Evolutionary conservation across 2,888 invertebrate species (phyloP).

Genomic region (Sarcophaga subvicina): DNA sequence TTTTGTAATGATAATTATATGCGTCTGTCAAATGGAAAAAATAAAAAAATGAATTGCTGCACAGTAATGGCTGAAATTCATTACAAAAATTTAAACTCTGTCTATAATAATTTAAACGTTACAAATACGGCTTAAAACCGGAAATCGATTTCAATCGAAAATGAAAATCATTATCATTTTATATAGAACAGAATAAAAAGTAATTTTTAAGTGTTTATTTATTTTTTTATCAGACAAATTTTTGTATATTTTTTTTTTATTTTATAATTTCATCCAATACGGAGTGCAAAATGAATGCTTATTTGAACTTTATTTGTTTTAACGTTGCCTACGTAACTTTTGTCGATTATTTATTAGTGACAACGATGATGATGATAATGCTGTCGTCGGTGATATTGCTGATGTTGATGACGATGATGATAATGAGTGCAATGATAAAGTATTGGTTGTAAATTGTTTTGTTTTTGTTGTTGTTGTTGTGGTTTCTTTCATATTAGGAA

Average conservation of each 20-base stretch:
- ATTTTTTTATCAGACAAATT: not conserved
- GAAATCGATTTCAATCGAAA: no score
- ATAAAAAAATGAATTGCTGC: no score
- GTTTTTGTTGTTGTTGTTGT: constrained; percentile 43
- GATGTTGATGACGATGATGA: constrained; percentile 1
- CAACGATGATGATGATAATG: not conserved
- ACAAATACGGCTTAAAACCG: no score
- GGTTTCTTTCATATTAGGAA: constrained; percentile 57
- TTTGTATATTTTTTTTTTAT: not conserved
- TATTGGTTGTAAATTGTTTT: constrained; percentile 24
- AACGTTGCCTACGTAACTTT: not conserved
- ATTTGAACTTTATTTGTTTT: not conserved
- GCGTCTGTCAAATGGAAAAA: no score
- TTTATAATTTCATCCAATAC: not conserved
- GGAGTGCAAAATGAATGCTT: not conserved
- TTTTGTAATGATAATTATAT: no score
- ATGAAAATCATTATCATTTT: no score
- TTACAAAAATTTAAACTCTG: no score
- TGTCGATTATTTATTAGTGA: not conserved
- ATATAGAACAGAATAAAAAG: not conserved
- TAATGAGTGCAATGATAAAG: constrained; percentile 20
- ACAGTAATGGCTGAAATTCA: no score
- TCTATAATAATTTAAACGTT: no score
- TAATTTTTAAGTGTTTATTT: not conserved
- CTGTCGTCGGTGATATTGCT: constrained; percentile 2